These are phyloP conservation scores for Sebastolobus altivelis DNA, from an alignment of 2,797 vertebrate species.

Conservation along the genomic window DNA sequence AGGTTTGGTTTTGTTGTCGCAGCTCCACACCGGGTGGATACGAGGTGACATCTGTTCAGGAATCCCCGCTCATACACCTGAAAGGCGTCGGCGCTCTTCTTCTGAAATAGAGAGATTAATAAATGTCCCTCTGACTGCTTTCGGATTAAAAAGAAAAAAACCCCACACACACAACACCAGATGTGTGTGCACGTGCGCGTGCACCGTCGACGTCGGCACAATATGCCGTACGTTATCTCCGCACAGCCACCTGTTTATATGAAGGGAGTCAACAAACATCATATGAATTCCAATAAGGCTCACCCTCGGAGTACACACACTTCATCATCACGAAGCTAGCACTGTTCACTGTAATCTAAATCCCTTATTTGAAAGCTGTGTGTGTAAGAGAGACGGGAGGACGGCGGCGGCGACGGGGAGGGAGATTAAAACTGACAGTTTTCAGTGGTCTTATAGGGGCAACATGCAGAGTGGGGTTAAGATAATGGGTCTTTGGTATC, in stretches of 20 bases:
- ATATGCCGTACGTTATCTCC: constrained; percentile 75
- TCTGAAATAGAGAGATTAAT: constrained; percentile 80
- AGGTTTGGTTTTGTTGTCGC: constrained; percentile 59
- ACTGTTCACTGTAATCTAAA: constrained; percentile 80
- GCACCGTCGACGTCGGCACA: constrained; percentile 54
- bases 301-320: constrained; percentile 69
- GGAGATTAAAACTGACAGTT: constrained; percentile 76
- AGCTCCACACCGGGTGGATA: constrained; percentile 41
- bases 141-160: constrained; percentile 50
- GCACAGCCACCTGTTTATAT: constrained; percentile 83
- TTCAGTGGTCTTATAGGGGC: constrained; percentile 49
- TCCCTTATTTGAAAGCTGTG: constrained; percentile 73
- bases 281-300: constrained; percentile 82
- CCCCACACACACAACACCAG: constrained; percentile 23
- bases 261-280: constrained; percentile 80
- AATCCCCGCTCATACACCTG: constrained; percentile 69
- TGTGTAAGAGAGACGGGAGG: constrained; percentile 41
- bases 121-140: constrained; percentile 71
- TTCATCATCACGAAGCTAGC: constrained; percentile 65
- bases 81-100: constrained; percentile 55
- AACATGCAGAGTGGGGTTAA: constrained; percentile 63
- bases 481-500: constrained; percentile 53
- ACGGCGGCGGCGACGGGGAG: constrained; percentile 24
- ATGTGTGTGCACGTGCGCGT: neutral
- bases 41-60: constrained; percentile 70